A percentile compares a stretch with the other conserved stretches of the same genome.
Conservation (phyloP, 2,888 invertebrate genomes). For the Peribatodes rhomboidaria region DNA sequence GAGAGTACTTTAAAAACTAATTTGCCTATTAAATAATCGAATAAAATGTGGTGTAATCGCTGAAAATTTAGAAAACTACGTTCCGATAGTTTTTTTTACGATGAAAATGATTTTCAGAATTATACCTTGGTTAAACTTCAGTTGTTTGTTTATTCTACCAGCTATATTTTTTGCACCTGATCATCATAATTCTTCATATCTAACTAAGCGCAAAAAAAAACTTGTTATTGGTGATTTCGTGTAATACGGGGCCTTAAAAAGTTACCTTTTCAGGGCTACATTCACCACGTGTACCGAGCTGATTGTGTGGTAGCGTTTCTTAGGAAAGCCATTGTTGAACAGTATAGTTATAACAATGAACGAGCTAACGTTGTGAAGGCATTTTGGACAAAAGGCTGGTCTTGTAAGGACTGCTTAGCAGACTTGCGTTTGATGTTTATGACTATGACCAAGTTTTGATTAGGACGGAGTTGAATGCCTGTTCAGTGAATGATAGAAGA, state of each 20-base stretch:
- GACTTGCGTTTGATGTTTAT: constrained; percentile 16
- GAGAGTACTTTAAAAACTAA: too few species aligned
- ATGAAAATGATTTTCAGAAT: too few species aligned
- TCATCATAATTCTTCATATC: too few species aligned
- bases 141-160: too few species aligned
- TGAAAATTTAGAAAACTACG: too few species aligned
- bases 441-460: constrained; percentile 8
- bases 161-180: too few species aligned
- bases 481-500: neutral
- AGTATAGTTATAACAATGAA: constrained; percentile 23
- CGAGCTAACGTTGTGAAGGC: constrained; percentile 10
- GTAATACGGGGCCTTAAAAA: too few species aligned
- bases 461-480: neutral
- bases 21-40: too few species aligned
- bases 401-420: constrained; percentile 10
- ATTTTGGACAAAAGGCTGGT: constrained; percentile 26
- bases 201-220: neutral
- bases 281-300: constrained; percentile 19
- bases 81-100: too few species aligned
- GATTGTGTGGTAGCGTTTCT: constrained; percentile 27
- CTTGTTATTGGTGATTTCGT: too few species aligned
- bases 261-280: neutral
- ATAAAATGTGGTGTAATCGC: too few species aligned
- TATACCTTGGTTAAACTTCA: too few species aligned
- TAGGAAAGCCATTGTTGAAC: constrained; percentile 30